Evolutionary conservation across 2,113 vertebrate species (phyloP).

Genomic region (Heterocephalus glaber): DNA sequence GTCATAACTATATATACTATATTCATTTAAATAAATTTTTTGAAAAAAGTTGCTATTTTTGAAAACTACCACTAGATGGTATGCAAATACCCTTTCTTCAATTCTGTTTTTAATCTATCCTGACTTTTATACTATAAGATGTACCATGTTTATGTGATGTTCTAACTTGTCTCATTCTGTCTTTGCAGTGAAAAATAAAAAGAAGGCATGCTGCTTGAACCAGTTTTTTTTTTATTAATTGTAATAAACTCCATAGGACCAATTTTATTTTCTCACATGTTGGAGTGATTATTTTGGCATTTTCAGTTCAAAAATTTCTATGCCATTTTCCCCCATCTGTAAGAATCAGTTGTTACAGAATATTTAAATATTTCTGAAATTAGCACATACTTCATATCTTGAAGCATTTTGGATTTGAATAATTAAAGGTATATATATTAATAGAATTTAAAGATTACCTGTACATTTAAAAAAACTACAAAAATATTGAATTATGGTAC

Average conservation of each 20-base stretch:
- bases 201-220: background rate
- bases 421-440: background rate
- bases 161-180: background rate
- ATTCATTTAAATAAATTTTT: background rate
- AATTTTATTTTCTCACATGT: background rate
- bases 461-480: background rate
- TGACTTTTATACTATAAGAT: background rate
- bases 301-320: background rate
- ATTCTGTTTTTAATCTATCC: background rate
- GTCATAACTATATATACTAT: background rate
- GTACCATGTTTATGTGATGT: background rate
- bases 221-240: conserved; percentile 19
- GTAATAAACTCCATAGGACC: background rate
- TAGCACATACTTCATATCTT: background rate
- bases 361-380: background rate
- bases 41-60: conserved; percentile 41
- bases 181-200: background rate
- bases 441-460: background rate
- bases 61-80: conserved; percentile 84
- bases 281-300: background rate
- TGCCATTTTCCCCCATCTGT: background rate
- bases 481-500: background rate
- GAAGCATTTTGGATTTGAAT: background rate
- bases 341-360: background rate
- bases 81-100: conserved; percentile 74